These are phyloP conservation scores for Coenobita brevimanus DNA, from an alignment of 1,140 invertebrate species.

Conservation along the genomic window DNA sequence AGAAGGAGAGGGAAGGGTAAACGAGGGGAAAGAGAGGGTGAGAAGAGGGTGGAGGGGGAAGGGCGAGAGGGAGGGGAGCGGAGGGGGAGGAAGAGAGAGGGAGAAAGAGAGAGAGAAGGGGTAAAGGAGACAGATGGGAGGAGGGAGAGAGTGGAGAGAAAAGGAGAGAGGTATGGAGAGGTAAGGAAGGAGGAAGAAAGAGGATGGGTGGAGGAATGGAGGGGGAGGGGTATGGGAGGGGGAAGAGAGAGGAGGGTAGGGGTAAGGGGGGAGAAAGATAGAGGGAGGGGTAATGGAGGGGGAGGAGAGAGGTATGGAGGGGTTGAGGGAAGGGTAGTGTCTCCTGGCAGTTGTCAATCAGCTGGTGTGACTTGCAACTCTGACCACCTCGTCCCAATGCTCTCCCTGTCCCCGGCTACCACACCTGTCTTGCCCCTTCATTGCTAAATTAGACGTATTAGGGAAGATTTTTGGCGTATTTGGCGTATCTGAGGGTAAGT, in stretches of 20 bases:
- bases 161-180: neutral
- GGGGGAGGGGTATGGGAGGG: no score
- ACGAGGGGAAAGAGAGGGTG: neutral
- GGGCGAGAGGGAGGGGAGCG: neutral
- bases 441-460: no score
- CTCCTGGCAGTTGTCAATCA: constrained; percentile 23
- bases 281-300: no score
- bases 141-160: neutral
- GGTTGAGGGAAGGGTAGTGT: no score
- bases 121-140: neutral
- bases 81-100: neutral
- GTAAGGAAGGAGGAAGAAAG: neutral
- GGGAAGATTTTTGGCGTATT: no score
- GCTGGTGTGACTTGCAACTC: constrained; percentile 46
- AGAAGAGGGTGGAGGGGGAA: neutral
- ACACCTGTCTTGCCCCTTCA: no score
- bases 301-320: no score
- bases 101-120: neutral
- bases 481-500: no score
- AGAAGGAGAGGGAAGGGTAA: neutral
- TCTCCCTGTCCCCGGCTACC: constrained; percentile 5
- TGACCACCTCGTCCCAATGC: neutral
- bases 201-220: no score
- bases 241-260: no score
- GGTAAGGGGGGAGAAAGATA: no score